A percentile compares a stretch with the other conserved stretches of the same genome.
Evolutionary conservation across 2,797 vertebrate species (phyloP).

Genomic region (Hapalemur alaotrensis): DNA sequence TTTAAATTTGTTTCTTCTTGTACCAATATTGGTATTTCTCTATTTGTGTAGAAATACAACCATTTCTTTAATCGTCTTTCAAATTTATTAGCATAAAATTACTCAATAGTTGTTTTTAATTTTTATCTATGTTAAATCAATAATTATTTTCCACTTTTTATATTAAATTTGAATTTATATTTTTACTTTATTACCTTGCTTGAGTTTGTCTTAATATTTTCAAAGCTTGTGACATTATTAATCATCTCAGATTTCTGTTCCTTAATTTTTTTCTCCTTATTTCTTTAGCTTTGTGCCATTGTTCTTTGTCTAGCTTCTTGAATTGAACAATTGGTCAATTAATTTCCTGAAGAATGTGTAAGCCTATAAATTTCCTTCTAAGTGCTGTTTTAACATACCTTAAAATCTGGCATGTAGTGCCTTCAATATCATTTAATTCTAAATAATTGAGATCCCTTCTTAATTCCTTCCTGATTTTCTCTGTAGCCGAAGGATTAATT

Average conservation of each 20-base stretch:
- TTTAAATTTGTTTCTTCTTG: background rate
- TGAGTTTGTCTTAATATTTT: background rate
- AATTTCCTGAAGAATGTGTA: background rate
- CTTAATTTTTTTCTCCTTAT: background rate
- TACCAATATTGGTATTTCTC: background rate
- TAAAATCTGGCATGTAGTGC: background rate
- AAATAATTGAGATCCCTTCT: background rate
- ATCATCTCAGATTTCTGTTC: background rate
- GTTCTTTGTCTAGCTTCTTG: background rate
- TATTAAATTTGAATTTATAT: background rate
- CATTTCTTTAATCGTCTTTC: background rate
- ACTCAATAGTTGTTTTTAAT: background rate
- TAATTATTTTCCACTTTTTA: background rate
- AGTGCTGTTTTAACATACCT: background rate
- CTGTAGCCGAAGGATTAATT: background rate
- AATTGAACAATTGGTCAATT: background rate
- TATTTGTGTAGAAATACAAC: background rate
- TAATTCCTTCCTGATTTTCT: background rate
- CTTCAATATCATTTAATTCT: background rate
- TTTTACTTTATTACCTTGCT: background rate
- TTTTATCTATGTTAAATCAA: background rate
- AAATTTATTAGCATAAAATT: background rate
- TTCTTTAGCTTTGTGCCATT: background rate
- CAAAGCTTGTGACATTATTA: background rate
- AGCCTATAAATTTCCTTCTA: background rate